Evolutionary conservation across 2,888 invertebrate species (phyloP).

Genomic region (Orthonychiurus folsomi): DNA sequence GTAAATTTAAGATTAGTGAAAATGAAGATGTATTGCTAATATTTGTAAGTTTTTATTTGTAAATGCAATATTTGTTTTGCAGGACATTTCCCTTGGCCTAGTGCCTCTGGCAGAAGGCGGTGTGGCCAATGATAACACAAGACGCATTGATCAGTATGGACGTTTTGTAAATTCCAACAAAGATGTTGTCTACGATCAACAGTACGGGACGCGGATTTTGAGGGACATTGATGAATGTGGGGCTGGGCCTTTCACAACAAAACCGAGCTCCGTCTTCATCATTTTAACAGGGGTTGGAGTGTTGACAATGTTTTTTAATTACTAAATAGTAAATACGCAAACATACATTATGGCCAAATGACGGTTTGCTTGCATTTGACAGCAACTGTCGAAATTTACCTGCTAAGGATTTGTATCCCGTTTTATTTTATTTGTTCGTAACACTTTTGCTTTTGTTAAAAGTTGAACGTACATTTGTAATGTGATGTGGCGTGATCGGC

Average conservation of each 20-base stretch:
- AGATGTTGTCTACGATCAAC: conserved; percentile 40
- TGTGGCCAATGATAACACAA: conserved; percentile 24
- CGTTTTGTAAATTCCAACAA: conserved; percentile 37
- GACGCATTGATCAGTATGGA: conserved; percentile 38
- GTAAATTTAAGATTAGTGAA: background rate
- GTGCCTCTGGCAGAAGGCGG: conserved; percentile 35
- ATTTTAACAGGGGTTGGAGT: too few relatives aligned
- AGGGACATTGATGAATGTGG: conserved; percentile 38
- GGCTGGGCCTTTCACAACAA: conserved; percentile 3
- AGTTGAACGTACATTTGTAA: too few relatives aligned
- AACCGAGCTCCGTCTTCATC: background rate
- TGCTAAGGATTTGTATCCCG: too few relatives aligned
- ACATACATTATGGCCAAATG: too few relatives aligned
- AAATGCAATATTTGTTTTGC: conserved; percentile 10
- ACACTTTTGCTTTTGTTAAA: too few relatives aligned
- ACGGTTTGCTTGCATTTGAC: too few relatives aligned
- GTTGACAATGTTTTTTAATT: too few relatives aligned
- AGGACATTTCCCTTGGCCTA: conserved; percentile 39
- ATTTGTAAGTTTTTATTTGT: background rate
- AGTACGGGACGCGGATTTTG: conserved; percentile 37
- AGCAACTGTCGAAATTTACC: too few relatives aligned
- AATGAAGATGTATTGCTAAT: too few relatives aligned
- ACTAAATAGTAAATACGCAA: too few relatives aligned
- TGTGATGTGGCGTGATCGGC: too few relatives aligned
- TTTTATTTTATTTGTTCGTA: too few relatives aligned